Conservation (phyloP, 2,113 vertebrate genomes). For the Hassar affinis region DNA sequence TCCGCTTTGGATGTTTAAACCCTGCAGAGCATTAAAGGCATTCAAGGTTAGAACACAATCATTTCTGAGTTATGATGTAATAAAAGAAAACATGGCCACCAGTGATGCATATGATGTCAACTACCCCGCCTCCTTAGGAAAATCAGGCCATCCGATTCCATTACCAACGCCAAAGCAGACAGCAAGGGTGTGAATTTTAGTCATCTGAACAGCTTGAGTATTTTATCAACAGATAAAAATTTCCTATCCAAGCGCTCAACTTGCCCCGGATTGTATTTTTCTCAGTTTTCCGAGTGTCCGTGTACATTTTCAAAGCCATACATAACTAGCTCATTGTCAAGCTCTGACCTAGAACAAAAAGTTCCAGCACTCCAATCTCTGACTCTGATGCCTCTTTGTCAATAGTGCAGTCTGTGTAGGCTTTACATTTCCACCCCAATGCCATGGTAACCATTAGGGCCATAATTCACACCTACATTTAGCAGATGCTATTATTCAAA, state of each 20-base stretch:
- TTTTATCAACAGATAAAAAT: not conserved
- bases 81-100: slow-evolving; percentile 5
- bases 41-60: slow-evolving; percentile 28
- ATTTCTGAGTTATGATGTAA: slow-evolving; percentile 20
- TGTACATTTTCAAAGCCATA: slow-evolving; percentile 1
- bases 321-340: not conserved
- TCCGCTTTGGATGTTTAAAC: not conserved
- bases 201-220: slow-evolving; percentile 6
- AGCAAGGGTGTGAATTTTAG: not conserved
- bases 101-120: not conserved
- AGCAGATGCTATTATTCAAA: not conserved
- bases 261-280: no score
- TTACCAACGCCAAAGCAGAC: not conserved
- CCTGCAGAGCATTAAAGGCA: not conserved
- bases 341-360: not conserved
- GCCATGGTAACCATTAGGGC: not conserved
- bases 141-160: not conserved
- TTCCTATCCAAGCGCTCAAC: no score
- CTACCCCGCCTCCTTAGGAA: not conserved
- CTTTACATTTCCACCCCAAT: not conserved
- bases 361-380: not conserved
- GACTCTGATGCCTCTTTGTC: not conserved
- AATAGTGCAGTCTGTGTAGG: not conserved
- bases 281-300: not conserved
- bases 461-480: not conserved